These are phyloP conservation scores for Brachyistius frenatus DNA, from an alignment of 2,113 vertebrate species.

Conservation along the genomic window DNA sequence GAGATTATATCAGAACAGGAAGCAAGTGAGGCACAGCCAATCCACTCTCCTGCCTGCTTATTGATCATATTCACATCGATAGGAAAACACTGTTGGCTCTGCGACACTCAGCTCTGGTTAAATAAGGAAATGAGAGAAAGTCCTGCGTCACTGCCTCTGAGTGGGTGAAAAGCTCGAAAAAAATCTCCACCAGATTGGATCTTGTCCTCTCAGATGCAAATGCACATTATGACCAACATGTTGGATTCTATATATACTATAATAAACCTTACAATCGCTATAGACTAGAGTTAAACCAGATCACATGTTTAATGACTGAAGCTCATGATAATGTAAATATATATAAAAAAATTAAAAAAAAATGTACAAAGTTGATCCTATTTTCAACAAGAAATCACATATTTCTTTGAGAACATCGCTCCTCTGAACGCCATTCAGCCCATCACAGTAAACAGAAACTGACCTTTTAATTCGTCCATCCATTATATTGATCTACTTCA, in stretches of 20 bases:
- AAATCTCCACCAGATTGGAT: slow-evolving; percentile 17
- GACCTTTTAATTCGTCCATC: no score
- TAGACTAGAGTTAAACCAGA: no score
- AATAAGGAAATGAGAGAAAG: slow-evolving; percentile 62
- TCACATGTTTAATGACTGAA: no score
- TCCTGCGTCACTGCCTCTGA: slow-evolving; percentile 28
- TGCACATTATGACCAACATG: neutral
- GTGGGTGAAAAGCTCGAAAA: slow-evolving; percentile 16
- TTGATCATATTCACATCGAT: slow-evolving; percentile 48
- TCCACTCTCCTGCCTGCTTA: slow-evolving; percentile 50
- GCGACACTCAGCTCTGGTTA: slow-evolving; percentile 32
- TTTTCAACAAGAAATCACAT: no score
- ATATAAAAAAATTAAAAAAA: no score
- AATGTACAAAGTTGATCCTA: no score
- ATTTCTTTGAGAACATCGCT: no score
- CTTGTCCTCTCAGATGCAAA: slow-evolving; percentile 1
- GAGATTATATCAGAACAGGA: slow-evolving; percentile 59
- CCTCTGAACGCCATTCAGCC: no score
- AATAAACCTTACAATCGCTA: no score
- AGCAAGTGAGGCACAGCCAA: slow-evolving; percentile 51
- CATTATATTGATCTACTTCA: no score
- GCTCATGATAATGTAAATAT: no score
- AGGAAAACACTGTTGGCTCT: slow-evolving; percentile 44
- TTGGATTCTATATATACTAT: neutral
- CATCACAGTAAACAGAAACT: no score